These are phyloP conservation scores for Augochlora pura DNA, from an alignment of 1,140 invertebrate species.

Conservation along the genomic window DNA sequence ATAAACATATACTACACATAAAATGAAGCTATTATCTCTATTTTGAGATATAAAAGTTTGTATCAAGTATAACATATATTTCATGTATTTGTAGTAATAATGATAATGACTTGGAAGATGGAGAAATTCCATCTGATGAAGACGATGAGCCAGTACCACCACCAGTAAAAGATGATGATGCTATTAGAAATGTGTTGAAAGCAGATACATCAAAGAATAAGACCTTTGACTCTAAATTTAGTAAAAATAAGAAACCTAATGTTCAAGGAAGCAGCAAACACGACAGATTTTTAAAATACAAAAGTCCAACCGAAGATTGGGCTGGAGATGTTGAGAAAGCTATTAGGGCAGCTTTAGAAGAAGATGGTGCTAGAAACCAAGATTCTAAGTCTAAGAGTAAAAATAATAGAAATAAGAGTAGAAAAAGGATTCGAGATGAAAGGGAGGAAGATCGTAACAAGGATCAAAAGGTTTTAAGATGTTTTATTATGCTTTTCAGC, in stretches of 20 bases:
- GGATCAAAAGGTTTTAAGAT: constrained; percentile 69
- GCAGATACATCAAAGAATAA: constrained; percentile 67
- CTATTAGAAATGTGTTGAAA: constrained; percentile 59
- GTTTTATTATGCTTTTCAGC: constrained; percentile 22
- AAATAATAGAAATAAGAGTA: constrained; percentile 74
- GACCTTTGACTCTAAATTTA: constrained; percentile 70
- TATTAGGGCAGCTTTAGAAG: constrained; percentile 84
- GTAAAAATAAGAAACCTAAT: constrained; percentile 70
- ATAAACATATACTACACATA: not conserved
- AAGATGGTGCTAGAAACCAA: constrained; percentile 79
- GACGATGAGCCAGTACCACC: constrained; percentile 76
- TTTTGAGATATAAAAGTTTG: not conserved
- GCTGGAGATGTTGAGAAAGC: constrained; percentile 88
- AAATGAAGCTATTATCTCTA: not conserved
- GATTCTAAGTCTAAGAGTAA: constrained; percentile 80
- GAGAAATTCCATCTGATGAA: constrained; percentile 83
- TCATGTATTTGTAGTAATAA: constrained; percentile 58
- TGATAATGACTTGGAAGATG: constrained; percentile 83
- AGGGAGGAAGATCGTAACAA: constrained; percentile 80
- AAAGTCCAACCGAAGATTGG: constrained; percentile 85
- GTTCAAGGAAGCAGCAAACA: constrained; percentile 55
- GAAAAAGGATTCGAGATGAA: constrained; percentile 76
- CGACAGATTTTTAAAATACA: constrained; percentile 73
- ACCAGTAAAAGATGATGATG: constrained; percentile 51
- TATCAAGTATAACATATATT: constrained; percentile 12